Percentiles rank a stretch among this genome's conserved stretches.
Conservation (phyloP, 2,888 invertebrate genomes). For the Troides helena region DNA sequence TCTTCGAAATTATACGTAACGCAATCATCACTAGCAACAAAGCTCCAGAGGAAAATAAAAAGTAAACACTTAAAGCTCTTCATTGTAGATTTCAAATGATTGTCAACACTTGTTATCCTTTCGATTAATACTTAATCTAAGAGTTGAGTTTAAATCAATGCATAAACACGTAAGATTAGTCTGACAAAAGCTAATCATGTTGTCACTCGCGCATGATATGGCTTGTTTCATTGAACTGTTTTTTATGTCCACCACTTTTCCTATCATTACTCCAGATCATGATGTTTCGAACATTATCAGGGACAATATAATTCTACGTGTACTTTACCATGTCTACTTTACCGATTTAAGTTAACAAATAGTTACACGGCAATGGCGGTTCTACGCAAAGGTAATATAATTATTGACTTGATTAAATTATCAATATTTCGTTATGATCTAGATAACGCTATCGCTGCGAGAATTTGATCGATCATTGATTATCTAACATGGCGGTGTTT, state of each 20-base stretch:
- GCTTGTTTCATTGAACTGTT: slow-evolving; percentile 4
- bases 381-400: slow-evolving; percentile 13
- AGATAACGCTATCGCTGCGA: slow-evolving; percentile 27
- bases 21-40: slow-evolving; percentile 45
- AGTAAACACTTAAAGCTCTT: slow-evolving; percentile 25
- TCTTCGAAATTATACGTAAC: slow-evolving; percentile 50
- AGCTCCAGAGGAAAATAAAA: slow-evolving; percentile 30
- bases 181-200: slow-evolving; percentile 23
- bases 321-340: slow-evolving; percentile 17
- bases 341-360: slow-evolving; percentile 14
- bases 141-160: slow-evolving; percentile 27
- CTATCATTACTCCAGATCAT: slow-evolving; percentile 2
- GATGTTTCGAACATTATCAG: not conserved
- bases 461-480: slow-evolving; percentile 29
- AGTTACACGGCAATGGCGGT: slow-evolving; percentile 20
- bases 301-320: slow-evolving; percentile 5
- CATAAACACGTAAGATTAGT: slow-evolving; percentile 13
- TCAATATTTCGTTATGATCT: slow-evolving; percentile 27
- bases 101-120: slow-evolving; percentile 35
- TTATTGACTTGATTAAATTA: slow-evolving; percentile 26
- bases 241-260: slow-evolving; percentile 18
- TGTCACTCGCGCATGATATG: slow-evolving; percentile 14
- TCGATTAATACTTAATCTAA: slow-evolving; percentile 36
- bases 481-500: slow-evolving; percentile 20
- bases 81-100: slow-evolving; percentile 27